A percentile compares a stretch with the other conserved stretches of the same genome.
phyloP scores from a whole-genome alignment of 2,888 invertebrate species.

The Eupithecia tripunctaria region DNA sequence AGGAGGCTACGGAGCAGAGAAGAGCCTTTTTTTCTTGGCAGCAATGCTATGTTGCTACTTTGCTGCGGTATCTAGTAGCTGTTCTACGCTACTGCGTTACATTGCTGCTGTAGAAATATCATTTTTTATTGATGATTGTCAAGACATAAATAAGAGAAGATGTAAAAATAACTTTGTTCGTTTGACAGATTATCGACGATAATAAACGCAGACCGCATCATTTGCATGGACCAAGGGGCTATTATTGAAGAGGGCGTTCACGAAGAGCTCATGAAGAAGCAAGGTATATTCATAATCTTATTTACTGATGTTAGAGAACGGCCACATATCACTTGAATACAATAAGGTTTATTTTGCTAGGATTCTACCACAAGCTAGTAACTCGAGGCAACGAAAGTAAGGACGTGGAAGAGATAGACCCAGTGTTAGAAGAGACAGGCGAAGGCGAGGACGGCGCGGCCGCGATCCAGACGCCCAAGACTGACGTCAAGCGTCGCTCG shows the following conservation, averaged over 20 bases:
- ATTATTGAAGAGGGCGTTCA: conserved; percentile 91
- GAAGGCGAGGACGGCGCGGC: conserved; percentile 56
- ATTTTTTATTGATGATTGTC: no score
- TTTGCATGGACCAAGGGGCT: conserved; percentile 88
- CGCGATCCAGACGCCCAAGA: conserved; percentile 52
- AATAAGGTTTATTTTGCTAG: conserved; percentile 46
- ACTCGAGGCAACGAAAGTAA: conserved; percentile 84
- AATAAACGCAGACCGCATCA: conserved; percentile 88
- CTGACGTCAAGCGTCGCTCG: conserved; percentile 70
- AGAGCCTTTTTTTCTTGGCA: no score
- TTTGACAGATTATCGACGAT: conserved; percentile 86
- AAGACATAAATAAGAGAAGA: no score
- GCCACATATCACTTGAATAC: not conserved
- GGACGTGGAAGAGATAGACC: conserved; percentile 66
- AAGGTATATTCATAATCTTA: conserved; percentile 66
- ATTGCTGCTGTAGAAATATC: no score
- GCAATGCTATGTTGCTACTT: no score
- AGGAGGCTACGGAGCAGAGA: no score
- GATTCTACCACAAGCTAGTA: conserved; percentile 85
- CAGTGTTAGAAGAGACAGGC: conserved; percentile 64
- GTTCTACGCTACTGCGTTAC: not conserved
- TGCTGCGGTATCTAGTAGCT: not conserved
- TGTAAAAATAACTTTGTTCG: not conserved
- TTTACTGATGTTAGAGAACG: not conserved
- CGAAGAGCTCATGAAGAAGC: conserved; percentile 87